Evolutionary conservation across 2,113 vertebrate species (phyloP).

Genomic region (Cyprinodon brontotheroides): DNA sequence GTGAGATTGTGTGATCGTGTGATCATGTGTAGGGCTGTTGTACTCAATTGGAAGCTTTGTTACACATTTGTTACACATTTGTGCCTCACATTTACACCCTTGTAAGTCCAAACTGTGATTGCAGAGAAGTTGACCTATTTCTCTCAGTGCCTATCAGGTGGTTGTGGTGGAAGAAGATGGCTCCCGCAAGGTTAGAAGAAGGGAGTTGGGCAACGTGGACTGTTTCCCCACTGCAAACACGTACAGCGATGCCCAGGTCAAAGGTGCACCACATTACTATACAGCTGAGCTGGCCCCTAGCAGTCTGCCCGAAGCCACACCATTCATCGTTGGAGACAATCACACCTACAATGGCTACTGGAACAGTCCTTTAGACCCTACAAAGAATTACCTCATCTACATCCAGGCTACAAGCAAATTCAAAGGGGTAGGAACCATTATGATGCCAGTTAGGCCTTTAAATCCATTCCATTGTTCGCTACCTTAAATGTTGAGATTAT

Average conservation of each 20-base stretch:
- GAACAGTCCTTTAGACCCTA: slow-evolving; percentile 92
- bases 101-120: too few species aligned
- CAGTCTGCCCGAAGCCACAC: slow-evolving; percentile 89
- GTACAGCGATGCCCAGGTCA: slow-evolving; percentile 81
- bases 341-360: slow-evolving; percentile 96
- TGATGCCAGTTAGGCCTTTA: neutral
- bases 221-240: slow-evolving; percentile 88
- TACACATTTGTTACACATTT: too few species aligned
- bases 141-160: slow-evolving; percentile 90
- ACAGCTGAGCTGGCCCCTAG: slow-evolving; percentile 90
- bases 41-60: too few species aligned
- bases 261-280: slow-evolving; percentile 86
- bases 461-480: slow-evolving; percentile 13
- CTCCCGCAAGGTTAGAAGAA: slow-evolving; percentile 80
- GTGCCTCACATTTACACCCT: too few species aligned
- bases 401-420: slow-evolving; percentile 94
- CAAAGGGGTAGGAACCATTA: slow-evolving; percentile 83
- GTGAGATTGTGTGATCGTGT: too few species aligned
- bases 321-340: slow-evolving; percentile 96
- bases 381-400: slow-evolving; percentile 93
- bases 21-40: too few species aligned
- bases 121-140: neutral
- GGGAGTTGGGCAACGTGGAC: slow-evolving; percentile 85
- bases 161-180: slow-evolving; percentile 90
- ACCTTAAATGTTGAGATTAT: slow-evolving; percentile 4